Conservation (phyloP, 2,797 vertebrate species). For the Brotula barbata region DNA sequence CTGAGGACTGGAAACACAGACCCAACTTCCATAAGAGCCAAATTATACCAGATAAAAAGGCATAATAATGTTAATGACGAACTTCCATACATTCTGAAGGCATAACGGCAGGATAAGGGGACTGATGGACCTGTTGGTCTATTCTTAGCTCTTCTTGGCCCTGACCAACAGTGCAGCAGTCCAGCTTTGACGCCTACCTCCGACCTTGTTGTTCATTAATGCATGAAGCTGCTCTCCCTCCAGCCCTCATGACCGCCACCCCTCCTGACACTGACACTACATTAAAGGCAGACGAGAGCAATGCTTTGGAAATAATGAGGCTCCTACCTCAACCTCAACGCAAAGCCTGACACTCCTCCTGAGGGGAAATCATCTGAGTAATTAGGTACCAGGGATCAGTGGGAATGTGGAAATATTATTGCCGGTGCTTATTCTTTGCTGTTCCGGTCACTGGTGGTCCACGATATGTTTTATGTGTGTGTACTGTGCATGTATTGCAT, state of each 20-base stretch:
- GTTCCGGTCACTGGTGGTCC: conserved; percentile 1
- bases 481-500: neutral
- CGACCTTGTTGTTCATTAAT: conserved; percentile 77
- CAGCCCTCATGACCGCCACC: conserved; percentile 49
- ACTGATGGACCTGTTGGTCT: conserved; percentile 40
- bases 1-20: neutral
- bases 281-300: conserved; percentile 59
- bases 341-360: conserved; percentile 33
- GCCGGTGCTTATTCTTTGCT: conserved; percentile 10
- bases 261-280: conserved; percentile 54
- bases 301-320: conserved; percentile 67
- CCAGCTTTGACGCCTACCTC: conserved; percentile 66
- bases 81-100: neutral
- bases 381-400: conserved; percentile 48
- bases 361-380: conserved; percentile 48
- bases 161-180: conserved; percentile 56
- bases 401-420: conserved; percentile 27
- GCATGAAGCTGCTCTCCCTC: conserved; percentile 68
- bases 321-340: conserved; percentile 35
- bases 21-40: neutral
- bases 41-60: neutral
- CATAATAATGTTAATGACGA: neutral
- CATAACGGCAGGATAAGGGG: conserved; percentile 37
- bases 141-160: conserved; percentile 62
- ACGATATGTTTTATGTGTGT: neutral